Percentiles rank a stretch among this genome's conserved stretches.
These are phyloP conservation scores for Hypotaenidia philippensis DNA, from an alignment of 2,797 vertebrate genomes.

Conservation along the genomic window DNA sequence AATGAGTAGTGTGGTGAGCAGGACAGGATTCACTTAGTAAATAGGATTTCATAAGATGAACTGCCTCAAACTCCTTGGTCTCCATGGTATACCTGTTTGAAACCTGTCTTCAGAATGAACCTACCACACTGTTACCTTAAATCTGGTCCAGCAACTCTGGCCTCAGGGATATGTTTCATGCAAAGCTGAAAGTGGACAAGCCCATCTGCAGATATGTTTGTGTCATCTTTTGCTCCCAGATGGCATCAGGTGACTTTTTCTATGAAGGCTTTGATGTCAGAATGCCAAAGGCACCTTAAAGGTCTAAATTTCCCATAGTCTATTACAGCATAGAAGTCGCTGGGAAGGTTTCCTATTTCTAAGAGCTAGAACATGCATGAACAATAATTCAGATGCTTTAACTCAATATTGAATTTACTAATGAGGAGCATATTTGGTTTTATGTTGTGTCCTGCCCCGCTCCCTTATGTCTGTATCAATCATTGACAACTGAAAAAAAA, in stretches of 20 bases:
- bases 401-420: not conserved
- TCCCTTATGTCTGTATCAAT: not conserved
- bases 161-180: not conserved
- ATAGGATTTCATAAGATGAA: not conserved
- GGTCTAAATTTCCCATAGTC: not conserved
- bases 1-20: not conserved
- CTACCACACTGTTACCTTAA: rapidly evolving
- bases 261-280: not conserved
- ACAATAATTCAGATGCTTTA: not conserved
- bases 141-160: not conserved
- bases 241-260: not conserved
- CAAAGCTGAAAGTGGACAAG: not conserved
- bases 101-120: not conserved
- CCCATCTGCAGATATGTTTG: not conserved
- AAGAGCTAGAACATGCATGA: not conserved
- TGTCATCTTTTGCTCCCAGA: not conserved
- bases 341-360: not conserved
- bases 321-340: not conserved
- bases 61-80: not conserved
- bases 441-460: rapidly evolving
- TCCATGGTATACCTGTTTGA: not conserved
- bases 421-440: rapidly evolving
- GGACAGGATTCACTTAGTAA: not conserved
- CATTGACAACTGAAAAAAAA: not conserved
- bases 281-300: constrained; percentile 12